Evolutionary conservation across 2,888 invertebrate species (phyloP).

Genomic region (Patella pellucida): DNA sequence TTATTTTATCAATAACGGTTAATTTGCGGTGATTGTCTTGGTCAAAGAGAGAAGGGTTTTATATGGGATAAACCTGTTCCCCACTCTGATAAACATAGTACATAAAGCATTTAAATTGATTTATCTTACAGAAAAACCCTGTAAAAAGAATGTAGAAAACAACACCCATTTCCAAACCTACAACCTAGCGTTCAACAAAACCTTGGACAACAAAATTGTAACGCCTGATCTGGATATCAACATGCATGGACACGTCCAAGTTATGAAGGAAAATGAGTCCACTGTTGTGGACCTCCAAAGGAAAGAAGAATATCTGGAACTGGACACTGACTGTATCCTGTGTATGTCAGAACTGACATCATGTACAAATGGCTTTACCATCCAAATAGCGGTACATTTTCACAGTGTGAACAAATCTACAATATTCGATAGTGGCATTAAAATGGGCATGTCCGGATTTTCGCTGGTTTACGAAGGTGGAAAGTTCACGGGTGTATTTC

Average conservation of each 20-base stretch:
- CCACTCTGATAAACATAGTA: too few species aligned
- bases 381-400: slow-evolving; percentile 28
- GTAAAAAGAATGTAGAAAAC: background rate
- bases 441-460: slow-evolving; percentile 11
- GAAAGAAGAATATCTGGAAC: slow-evolving; percentile 32
- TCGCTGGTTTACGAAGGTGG: slow-evolving; percentile 18
- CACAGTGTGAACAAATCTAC: slow-evolving; percentile 12
- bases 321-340: slow-evolving; percentile 23
- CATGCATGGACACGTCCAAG: slow-evolving; percentile 28
- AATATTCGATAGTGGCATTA: slow-evolving; percentile 23
- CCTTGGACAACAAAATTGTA: slow-evolving; percentile 23
- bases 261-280: slow-evolving; percentile 17
- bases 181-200: slow-evolving; percentile 30
- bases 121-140: background rate
- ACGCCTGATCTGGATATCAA: slow-evolving; percentile 31
- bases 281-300: slow-evolving; percentile 29
- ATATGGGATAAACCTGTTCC: too few species aligned
- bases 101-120: background rate
- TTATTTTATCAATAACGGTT: too few species aligned
- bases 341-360: slow-evolving; percentile 26
- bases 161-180: slow-evolving; percentile 18
- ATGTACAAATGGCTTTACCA: slow-evolving; percentile 35
- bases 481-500: slow-evolving; percentile 17
- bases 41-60: too few species aligned
- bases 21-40: too few species aligned